phyloP scores from a whole-genome alignment of 2,113 vertebrate species.

The Felis catus region F.catus_Fca126_mat1.0 CM031412.1:64536001-64536500 shows the following conservation, averaged over 20 bases:
- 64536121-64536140: not conserved
- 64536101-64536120: not conserved
- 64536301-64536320: not conserved
- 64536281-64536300: not conserved
- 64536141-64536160: not conserved
- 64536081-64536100: not conserved
- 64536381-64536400: too few relatives aligned
- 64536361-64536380: not conserved
- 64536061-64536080: not conserved
- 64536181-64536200: accelerated
- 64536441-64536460: not conserved
- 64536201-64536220: not conserved
- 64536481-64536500: not conserved
- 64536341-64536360: not conserved
- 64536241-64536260: not conserved
- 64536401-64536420: too few relatives aligned
- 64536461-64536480: not conserved
- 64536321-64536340: not conserved
- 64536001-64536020: not conserved
- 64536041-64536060: not conserved
- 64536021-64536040: not conserved
- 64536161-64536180: not conserved
- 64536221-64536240: not conserved
- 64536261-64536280: not conserved
- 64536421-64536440: not conserved